phyloP scores from a whole-genome alignment of 2,113 vertebrate genomes.

The Strigops habroptila region DNA sequence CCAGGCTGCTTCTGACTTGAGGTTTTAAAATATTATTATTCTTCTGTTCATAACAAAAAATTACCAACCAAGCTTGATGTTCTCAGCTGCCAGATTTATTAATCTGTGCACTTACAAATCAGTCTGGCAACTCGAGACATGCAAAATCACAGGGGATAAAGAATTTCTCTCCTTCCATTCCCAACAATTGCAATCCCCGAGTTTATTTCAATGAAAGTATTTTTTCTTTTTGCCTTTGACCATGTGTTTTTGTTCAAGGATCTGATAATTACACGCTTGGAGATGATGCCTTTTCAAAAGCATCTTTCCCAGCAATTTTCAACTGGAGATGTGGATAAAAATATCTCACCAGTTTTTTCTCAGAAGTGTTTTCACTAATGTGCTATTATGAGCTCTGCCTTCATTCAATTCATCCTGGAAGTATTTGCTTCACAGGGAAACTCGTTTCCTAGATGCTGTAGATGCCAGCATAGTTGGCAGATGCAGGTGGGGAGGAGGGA shows the following conservation, averaged over 20 bases:
- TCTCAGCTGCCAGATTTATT: slow-evolving; percentile 17
- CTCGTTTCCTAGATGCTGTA: slow-evolving; percentile 50
- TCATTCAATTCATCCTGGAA: slow-evolving; percentile 69
- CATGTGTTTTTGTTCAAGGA: slow-evolving; percentile 67
- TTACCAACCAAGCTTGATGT: neutral
- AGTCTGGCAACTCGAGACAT: slow-evolving; percentile 16
- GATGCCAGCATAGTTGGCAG: slow-evolving; percentile 51
- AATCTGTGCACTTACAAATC: slow-evolving; percentile 24
- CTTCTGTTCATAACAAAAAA: neutral
- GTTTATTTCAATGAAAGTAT: slow-evolving; percentile 25
- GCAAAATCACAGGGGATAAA: neutral
- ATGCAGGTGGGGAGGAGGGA: neutral
- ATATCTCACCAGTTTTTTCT: slow-evolving; percentile 72
- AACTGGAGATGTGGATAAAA: slow-evolving; percentile 75
- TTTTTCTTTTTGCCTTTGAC: neutral
- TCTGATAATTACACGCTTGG: slow-evolving; percentile 76
- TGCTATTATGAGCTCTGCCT: slow-evolving; percentile 73
- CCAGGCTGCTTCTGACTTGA: neutral
- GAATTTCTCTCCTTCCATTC: slow-evolving; percentile 12
- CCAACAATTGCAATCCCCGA: neutral
- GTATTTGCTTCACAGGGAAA: slow-evolving; percentile 67
- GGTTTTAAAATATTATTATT: neutral
- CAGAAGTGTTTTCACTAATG: slow-evolving; percentile 63
- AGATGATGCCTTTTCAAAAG: slow-evolving; percentile 76
- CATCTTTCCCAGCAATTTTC: slow-evolving; percentile 77